Evolutionary conservation across 2,113 vertebrate genomes (phyloP).

Genomic region (Tricholaema leucomelas): DNA sequence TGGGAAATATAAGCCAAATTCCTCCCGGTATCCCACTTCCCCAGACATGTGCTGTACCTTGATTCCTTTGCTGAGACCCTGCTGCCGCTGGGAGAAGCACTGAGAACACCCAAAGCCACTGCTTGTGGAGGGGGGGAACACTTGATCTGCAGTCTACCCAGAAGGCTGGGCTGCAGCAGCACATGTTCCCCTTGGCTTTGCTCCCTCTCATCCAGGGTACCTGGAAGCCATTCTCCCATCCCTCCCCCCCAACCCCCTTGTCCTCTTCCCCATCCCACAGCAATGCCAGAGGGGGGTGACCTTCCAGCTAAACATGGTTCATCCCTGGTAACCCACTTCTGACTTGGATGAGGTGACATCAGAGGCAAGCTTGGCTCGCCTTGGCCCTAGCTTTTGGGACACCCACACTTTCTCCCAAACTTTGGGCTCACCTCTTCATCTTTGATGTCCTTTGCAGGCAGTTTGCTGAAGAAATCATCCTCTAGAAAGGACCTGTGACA

Average conservation of each 20-base stretch:
- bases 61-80: neutral
- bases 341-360: neutral
- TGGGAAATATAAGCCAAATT: neutral
- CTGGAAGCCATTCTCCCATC: neutral
- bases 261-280: neutral
- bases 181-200: neutral
- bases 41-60: neutral
- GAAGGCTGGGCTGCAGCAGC: neutral
- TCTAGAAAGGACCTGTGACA: conserved; percentile 71
- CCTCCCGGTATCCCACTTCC: neutral
- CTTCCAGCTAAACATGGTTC: neutral
- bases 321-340: neutral
- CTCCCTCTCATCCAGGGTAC: neutral
- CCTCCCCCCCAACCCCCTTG: too few relatives aligned
- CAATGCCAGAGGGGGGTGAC: neutral
- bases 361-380: neutral
- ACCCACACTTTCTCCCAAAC: neutral
- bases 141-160: accelerated
- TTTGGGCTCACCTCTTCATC: conserved; percentile 69
- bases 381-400: neutral
- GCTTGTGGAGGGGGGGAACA: neutral
- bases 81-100: neutral
- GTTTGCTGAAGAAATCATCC: conserved; percentile 75
- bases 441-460: conserved; percentile 63
- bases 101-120: neutral